Evolutionary conservation across 53 echinoderm and acorn worm genomes (phyloP).

Genomic region (Henricia sp.): DNA sequence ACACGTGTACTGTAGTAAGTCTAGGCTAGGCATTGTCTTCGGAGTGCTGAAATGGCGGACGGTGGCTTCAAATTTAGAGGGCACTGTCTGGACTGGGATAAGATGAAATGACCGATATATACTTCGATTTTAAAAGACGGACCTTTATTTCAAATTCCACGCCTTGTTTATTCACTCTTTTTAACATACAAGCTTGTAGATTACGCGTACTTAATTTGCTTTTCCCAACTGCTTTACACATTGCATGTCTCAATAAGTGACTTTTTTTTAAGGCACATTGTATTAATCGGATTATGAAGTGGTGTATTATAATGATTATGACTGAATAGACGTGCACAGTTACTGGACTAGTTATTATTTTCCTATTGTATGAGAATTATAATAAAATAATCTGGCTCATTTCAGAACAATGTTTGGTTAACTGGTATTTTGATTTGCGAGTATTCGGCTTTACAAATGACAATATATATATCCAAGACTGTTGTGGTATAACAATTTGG

Average conservation of each 20-base stretch:
- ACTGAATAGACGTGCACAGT: constrained; percentile 48
- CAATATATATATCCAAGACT: no score
- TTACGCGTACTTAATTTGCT: constrained; percentile 48
- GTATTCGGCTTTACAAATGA: no score
- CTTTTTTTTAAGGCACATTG: constrained; percentile 22
- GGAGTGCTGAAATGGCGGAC: no score
- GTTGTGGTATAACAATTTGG: no score
- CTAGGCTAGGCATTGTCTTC: no score
- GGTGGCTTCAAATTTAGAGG: background rate
- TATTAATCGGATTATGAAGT: constrained; percentile 47
- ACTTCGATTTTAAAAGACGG: background rate
- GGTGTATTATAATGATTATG: constrained; percentile 50
- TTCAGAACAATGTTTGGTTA: no score
- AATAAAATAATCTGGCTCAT: constrained; percentile 59
- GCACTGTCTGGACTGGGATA: background rate
- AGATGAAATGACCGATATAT: background rate
- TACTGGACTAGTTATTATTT: constrained; percentile 68
- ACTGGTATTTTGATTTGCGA: no score
- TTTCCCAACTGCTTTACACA: constrained; percentile 6
- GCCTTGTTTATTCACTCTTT: constrained; percentile 1
- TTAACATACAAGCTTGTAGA: background rate
- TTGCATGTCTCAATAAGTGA: constrained; percentile 21
- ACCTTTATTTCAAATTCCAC: no score
- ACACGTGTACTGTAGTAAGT: no score
- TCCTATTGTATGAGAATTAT: constrained; percentile 66